Percentiles rank a stretch among this genome's conserved stretches.
Conservation (phyloP, 2,797 vertebrate species). For the Oreonectes daqikongensis region DNA sequence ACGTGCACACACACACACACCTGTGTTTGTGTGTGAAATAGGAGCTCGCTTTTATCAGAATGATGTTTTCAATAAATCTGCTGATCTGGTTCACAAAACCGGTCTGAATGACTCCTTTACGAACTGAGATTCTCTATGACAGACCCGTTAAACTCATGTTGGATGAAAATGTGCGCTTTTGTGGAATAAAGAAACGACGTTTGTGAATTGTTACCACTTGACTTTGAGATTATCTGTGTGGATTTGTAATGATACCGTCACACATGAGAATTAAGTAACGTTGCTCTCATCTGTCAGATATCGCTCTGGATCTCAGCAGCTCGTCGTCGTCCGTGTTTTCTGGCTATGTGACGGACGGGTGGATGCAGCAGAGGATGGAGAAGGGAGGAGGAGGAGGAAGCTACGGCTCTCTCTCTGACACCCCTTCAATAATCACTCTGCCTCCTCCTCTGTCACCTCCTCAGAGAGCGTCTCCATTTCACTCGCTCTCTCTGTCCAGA, state of each 20-base stretch:
- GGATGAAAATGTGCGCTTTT: background rate
- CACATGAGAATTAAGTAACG: background rate
- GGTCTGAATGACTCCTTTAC: background rate
- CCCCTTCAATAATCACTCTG: slow-evolving; percentile 83
- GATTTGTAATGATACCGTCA: background rate
- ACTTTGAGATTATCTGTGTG: no score
- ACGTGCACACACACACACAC: background rate
- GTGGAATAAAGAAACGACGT: no score
- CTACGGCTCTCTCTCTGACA: slow-evolving; percentile 79
- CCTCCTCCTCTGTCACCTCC: slow-evolving; percentile 80
- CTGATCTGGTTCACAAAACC: no score
- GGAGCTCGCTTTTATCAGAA: no score
- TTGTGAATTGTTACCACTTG: no score
- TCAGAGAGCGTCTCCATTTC: slow-evolving; percentile 74
- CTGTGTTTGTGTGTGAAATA: background rate
- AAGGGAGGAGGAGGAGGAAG: slow-evolving; percentile 58
- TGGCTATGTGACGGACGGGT: slow-evolving; percentile 49
- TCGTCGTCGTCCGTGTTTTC: slow-evolving; percentile 67
- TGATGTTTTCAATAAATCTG: background rate
- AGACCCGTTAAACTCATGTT: no score
- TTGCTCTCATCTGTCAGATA: slow-evolving; percentile 60
- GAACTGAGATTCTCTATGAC: background rate
- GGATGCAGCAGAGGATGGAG: slow-evolving; percentile 60
- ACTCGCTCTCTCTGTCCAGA: slow-evolving; percentile 74
- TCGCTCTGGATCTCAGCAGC: slow-evolving; percentile 67